These are phyloP conservation scores for Halictus rubicundus DNA, from an alignment of 1,140 invertebrate species.

Conservation along the genomic window DNA sequence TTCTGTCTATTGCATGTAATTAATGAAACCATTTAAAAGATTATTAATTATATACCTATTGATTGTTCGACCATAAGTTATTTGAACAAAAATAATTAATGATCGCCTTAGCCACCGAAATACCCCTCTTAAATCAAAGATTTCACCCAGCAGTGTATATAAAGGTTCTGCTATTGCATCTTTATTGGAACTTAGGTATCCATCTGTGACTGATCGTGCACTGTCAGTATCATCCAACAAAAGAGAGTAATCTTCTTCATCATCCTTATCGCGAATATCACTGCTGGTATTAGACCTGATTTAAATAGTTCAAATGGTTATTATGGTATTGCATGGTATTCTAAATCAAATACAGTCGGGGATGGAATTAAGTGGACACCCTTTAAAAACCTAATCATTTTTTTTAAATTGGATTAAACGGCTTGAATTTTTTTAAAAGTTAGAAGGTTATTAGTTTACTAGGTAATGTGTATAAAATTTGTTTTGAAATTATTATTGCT, in stretches of 20 bases:
- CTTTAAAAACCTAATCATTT: no score
- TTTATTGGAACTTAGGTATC: slow-evolving; percentile 83
- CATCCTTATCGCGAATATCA: slow-evolving; percentile 80
- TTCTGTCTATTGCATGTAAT: background rate
- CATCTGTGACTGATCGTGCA: slow-evolving; percentile 72
- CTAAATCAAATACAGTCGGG: background rate
- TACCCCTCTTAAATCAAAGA: slow-evolving; percentile 93
- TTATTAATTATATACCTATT: slow-evolving; percentile 83
- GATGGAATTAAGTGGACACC: no score
- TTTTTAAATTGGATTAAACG: no score
- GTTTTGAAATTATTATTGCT: no score
- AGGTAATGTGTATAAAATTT: no score
- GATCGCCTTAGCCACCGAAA: slow-evolving; percentile 93
- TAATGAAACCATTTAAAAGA: background rate
- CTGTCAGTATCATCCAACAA: slow-evolving; percentile 83
- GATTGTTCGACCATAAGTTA: slow-evolving; percentile 94
- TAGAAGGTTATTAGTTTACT: no score
- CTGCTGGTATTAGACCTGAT: slow-evolving; percentile 72
- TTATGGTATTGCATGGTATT: background rate
- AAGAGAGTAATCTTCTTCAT: slow-evolving; percentile 88
- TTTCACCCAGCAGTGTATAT: slow-evolving; percentile 91
- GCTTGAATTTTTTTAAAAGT: no score
- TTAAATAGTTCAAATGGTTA: background rate
- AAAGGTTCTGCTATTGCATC: slow-evolving; percentile 94
- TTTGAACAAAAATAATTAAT: slow-evolving; percentile 94